Conservation (phyloP, 2,113 vertebrate species). For the Lampris megalopsis region DNA sequence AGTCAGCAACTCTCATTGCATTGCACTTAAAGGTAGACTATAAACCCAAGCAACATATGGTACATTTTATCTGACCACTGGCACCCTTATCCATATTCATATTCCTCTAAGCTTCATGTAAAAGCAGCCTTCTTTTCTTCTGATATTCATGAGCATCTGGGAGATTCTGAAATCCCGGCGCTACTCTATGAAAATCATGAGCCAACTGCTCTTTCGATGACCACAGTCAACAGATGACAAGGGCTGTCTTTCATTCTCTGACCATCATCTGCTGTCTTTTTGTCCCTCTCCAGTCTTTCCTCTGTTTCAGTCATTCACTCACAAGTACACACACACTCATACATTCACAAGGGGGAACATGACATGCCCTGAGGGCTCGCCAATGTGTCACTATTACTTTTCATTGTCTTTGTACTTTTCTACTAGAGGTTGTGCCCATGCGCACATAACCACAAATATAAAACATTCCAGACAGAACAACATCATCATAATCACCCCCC, state of each 20-base stretch:
- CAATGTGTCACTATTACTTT: background rate
- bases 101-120: conserved; percentile 29
- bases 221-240: conserved; percentile 52
- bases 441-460: background rate
- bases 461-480: background rate
- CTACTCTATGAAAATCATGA: conserved; percentile 52
- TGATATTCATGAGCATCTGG: conserved; percentile 42
- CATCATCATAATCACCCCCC: background rate
- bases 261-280: conserved; percentile 31
- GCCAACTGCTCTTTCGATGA: conserved; percentile 31
- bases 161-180: conserved; percentile 6
- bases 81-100: conserved; percentile 58
- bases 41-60: conserved; percentile 34
- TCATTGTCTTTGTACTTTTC: conserved; percentile 2
- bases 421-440: background rate
- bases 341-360: conserved; percentile 5
- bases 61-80: conserved; percentile 46
- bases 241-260: conserved; percentile 54
- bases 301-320: conserved; percentile 20
- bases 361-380: conserved; percentile 1
- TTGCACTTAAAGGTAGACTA: conserved; percentile 24
- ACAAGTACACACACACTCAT: conserved; percentile 8
- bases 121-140: conserved; percentile 50
- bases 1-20: conserved; percentile 55
- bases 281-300: conserved; percentile 41